A percentile compares a stretch with the other conserved stretches of the same genome.
phyloP scores from a whole-genome alignment of 2,113 vertebrate species.

The Ptilorrhoa leucosticta region DNA sequence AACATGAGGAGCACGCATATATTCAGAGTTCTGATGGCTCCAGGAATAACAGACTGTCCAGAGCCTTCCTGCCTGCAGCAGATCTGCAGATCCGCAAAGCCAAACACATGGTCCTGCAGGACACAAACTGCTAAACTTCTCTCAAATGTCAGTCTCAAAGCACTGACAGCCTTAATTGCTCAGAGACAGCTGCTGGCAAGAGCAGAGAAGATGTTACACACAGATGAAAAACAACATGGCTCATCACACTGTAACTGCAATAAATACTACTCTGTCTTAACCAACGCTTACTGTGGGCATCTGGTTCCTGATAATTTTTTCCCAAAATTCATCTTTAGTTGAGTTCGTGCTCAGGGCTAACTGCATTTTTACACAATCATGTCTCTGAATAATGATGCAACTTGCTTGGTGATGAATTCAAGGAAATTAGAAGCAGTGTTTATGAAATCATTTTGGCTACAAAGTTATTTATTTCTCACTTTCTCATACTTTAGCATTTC shows the following conservation, averaged over 20 bases:
- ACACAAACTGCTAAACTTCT: neutral
- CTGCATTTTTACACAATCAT: neutral
- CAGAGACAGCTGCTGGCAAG: rapidly evolving
- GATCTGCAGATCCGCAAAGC: neutral
- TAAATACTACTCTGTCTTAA: neutral
- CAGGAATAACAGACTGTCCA: neutral
- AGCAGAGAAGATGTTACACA: neutral
- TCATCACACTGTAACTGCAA: neutral
- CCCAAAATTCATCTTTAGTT: neutral
- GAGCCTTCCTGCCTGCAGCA: neutral
- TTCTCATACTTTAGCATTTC: neutral
- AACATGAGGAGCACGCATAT: neutral
- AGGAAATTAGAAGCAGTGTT: constrained; percentile 35
- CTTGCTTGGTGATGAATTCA: neutral
- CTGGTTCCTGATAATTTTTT: neutral
- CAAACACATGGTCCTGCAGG: rapidly evolving
- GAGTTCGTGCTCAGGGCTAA: neutral
- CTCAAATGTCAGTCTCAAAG: neutral
- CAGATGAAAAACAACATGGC: neutral
- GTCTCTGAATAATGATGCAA: neutral
- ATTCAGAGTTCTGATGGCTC: neutral
- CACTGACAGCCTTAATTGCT: neutral
- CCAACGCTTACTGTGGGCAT: neutral
- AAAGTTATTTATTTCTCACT: constrained; percentile 36
- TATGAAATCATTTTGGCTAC: neutral